Evolutionary conservation across 2,888 invertebrate species (phyloP).

Genomic region (Polydrusus cervinus): DNA sequence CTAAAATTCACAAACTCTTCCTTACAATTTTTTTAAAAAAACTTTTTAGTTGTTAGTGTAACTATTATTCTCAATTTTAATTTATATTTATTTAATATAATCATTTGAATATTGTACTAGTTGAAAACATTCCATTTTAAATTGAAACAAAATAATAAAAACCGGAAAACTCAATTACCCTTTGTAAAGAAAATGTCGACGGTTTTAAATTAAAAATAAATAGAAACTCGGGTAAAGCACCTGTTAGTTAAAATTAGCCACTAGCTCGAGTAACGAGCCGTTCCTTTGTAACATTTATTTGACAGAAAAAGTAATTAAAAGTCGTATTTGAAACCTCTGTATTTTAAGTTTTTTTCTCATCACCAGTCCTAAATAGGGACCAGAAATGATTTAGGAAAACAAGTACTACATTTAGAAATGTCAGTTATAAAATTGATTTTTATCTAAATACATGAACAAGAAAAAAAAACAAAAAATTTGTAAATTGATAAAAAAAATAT

Average conservation of each 20-base stretch:
- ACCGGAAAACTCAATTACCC: background rate
- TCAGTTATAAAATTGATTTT: too few relatives aligned
- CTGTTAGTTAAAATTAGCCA: background rate
- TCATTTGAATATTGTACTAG: background rate
- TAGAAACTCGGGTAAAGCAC: slow-evolving; percentile 7
- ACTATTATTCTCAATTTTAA: background rate
- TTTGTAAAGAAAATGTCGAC: background rate
- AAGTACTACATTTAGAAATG: too few relatives aligned
- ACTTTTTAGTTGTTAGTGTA: too few relatives aligned
- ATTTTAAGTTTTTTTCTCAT: background rate
- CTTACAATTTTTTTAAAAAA: too few relatives aligned
- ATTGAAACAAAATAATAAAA: background rate
- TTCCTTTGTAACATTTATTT: background rate
- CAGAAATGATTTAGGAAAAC: too few relatives aligned
- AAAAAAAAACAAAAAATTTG: too few relatives aligned
- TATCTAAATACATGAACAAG: too few relatives aligned
- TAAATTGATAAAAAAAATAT: too few relatives aligned
- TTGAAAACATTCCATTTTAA: background rate
- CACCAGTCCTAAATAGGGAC: too few relatives aligned
- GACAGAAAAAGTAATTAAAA: background rate
- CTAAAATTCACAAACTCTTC: too few relatives aligned
- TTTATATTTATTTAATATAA: background rate
- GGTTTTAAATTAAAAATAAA: slow-evolving; percentile 17
- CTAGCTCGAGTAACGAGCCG: background rate
- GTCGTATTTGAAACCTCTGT: background rate